Evolutionary conservation across 2,888 invertebrate genomes (phyloP), one percentile per base, ranked within the genome.

Genomic region (Caenorhabditis sp.): DNA sequence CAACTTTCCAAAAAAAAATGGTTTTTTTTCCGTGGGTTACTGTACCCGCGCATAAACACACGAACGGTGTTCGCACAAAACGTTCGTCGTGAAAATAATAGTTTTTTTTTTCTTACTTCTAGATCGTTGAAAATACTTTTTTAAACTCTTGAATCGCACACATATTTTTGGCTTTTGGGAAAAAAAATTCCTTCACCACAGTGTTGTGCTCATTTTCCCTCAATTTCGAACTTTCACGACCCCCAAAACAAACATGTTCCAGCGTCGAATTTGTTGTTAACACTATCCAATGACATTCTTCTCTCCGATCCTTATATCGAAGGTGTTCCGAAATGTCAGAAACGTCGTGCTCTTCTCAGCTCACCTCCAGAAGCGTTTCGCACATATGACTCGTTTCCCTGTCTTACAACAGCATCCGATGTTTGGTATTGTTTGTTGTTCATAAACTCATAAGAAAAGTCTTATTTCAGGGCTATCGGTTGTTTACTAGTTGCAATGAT

Each of bases 401-500:
- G 68, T 21, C 37, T 72, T 4, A 69, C 78, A 19, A 54, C 69
- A 10, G 59, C 72, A 21, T 64, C 77, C 3, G 80, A 80, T 53
- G 70, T 80, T 31, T 31, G 31, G 31, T 31, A 31, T 67, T 8
- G 43, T 6, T 19, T 23, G 19, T 21, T 21, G 8, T 51, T 8
- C n/a, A n/a, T n/a, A n/a, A n/a, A n/a, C n/a, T 37, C 14, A 14
- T 10, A 37, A 37, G 37, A 14, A 8, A 14, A 37, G 14, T 37
- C 14, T 58, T 31, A 27, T 36, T 14, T 14, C n/a, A 59, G 59
- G 59, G 50, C 68, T 0, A 66, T 73, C 10, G 82, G 81, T 10
- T 82, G 81, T 70, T 69, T 76, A 5, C 62, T 82, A 0, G 81
- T 81, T 1, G 70, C 76, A 5, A 82, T 82, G 82, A 66, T 81